These are phyloP conservation scores for Galemys pyrenaicus DNA, from an alignment of 2,113 vertebrate species.

Conservation along the genomic window DNA sequence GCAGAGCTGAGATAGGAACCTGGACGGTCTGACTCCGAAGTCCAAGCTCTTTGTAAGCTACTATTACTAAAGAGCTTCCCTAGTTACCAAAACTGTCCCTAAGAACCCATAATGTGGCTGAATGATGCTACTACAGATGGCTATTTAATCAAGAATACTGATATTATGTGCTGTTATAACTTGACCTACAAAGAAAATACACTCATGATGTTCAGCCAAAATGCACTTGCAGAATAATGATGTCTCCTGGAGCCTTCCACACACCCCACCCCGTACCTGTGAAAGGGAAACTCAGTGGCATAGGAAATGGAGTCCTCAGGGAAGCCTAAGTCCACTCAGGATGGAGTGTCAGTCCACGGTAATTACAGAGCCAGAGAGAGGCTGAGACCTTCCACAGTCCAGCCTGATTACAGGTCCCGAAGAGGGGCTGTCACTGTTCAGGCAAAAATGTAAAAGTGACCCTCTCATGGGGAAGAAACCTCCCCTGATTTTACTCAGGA, in stretches of 20 bases:
- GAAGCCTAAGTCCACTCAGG: neutral
- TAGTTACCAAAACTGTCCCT: neutral
- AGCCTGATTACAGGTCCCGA: neutral
- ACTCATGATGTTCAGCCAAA: neutral
- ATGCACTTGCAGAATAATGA: neutral
- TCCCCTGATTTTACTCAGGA: neutral
- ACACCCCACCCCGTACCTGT: neutral
- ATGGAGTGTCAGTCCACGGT: neutral
- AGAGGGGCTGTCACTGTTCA: neutral
- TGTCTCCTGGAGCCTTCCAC: neutral
- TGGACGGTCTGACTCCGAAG: neutral
- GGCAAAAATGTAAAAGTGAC: neutral
- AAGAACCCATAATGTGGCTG: neutral
- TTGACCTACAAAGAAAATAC: slow-evolving; percentile 34
- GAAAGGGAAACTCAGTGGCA: neutral
- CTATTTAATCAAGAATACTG: neutral
- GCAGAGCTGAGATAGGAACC: neutral
- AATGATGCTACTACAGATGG: neutral
- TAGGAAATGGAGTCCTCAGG: neutral
- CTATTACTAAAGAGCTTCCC: neutral
- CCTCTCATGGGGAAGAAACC: neutral
- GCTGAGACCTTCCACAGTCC: neutral
- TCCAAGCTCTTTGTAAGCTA: neutral
- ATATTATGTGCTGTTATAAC: neutral
- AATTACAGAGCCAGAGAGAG: neutral